These are phyloP conservation scores for Morpho helenor DNA, from an alignment of 2,888 invertebrate species.

Conservation along the genomic window DNA sequence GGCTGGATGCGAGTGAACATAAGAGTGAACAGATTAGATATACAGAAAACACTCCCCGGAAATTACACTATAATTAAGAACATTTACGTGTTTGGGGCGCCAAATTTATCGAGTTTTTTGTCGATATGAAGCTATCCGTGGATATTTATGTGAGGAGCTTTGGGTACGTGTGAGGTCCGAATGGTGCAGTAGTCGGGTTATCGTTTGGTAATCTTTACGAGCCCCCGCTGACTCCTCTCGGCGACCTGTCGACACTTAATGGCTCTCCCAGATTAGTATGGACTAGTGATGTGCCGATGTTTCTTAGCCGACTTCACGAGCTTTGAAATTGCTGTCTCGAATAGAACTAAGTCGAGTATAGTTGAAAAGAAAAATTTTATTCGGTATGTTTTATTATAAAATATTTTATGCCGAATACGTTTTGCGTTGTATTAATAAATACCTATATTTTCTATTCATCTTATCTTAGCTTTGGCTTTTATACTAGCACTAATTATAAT, in stretches of 20 bases:
- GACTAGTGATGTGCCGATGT: conserved; percentile 1
- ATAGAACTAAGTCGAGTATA: too few species aligned
- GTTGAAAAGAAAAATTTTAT: too few species aligned
- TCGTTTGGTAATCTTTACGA: conserved; percentile 77
- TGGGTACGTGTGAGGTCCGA: conserved; percentile 70
- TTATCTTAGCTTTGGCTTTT: too few species aligned
- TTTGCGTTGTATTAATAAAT: too few species aligned
- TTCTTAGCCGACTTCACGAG: conserved; percentile 1
- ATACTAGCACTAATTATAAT: too few species aligned
- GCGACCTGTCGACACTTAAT: conserved; percentile 75
- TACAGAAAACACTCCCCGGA: conserved; percentile 56
- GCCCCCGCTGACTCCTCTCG: conserved; percentile 63
- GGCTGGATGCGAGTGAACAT: conserved; percentile 51
- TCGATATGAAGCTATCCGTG: conserved; percentile 71
- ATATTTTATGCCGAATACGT: too few species aligned
- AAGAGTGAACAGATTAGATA: conserved; percentile 71
- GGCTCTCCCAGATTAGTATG: conserved; percentile 66
- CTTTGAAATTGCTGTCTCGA: neutral
- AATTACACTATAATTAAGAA: conserved; percentile 76
- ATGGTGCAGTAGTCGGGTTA: conserved; percentile 70
- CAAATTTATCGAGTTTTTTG: conserved; percentile 78
- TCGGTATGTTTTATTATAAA: too few species aligned
- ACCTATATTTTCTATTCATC: too few species aligned
- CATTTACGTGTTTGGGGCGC: conserved; percentile 76
- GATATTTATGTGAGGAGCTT: conserved; percentile 68